A percentile compares a stretch with the other conserved stretches of the same genome.
These are phyloP conservation scores for Scopus umbretta DNA, from an alignment of 2,113 vertebrate genomes.

Conservation along the genomic window DNA sequence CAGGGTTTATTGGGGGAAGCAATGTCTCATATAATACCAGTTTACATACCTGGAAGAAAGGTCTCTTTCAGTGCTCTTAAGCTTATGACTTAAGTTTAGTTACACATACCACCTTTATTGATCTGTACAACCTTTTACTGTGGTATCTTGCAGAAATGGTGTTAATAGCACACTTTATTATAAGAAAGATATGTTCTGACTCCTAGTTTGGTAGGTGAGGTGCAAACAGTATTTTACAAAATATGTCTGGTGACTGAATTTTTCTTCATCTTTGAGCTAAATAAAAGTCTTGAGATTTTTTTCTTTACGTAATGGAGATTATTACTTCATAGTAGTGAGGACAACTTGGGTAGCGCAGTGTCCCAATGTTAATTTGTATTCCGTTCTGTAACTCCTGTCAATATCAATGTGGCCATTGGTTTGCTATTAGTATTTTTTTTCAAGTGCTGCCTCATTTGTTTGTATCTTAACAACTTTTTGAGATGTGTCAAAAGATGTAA, in stretches of 20 bases:
- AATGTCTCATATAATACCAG: fast-evolving
- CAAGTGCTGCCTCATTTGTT: neutral
- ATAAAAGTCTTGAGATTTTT: neutral
- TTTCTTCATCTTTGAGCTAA: neutral
- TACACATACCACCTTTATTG: neutral
- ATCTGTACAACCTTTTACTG: neutral
- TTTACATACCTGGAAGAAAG: neutral
- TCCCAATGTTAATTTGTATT: neutral
- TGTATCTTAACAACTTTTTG: neutral
- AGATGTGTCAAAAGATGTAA: neutral
- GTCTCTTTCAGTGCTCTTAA: neutral
- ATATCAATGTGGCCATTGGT: neutral
- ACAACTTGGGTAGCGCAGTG: neutral
- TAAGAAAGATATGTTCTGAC: neutral
- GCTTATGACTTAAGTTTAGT: neutral
- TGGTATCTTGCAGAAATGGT: neutral
- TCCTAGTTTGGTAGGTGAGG: neutral
- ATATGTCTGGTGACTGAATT: neutral
- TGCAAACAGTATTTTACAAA: neutral
- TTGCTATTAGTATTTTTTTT: neutral
- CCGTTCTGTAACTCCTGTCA: neutral
- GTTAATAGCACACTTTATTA: neutral
- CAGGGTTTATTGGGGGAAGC: neutral
- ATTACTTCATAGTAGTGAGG: neutral
- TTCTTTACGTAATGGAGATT: neutral